Evolutionary conservation across 2,888 invertebrate species (phyloP), one percentile per base, ranked within the genome.

Genomic region (Zaprionus obscuricornis): DNA sequence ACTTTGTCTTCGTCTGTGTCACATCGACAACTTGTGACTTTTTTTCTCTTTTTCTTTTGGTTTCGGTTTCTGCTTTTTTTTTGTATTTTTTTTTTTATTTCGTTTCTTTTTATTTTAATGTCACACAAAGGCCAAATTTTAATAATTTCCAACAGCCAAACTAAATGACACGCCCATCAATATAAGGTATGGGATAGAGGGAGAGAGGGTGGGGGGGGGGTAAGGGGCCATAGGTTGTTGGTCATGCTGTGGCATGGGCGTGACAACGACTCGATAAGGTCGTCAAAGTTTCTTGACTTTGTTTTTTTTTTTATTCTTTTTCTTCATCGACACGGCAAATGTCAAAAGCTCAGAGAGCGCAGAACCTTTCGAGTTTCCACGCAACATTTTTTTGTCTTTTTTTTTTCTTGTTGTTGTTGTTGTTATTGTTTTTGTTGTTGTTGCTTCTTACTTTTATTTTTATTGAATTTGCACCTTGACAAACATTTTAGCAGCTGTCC

Each of bases 401-500:
- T 11, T 14, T 24, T 5, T 5, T 43, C 24, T 34, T 27, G 39
- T 45, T 13, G 49, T 52, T 55, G 49, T 43, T 50, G 47, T 51
- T 64, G 81, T 77, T 84, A 77, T 84, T 85, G 78, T 85, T 79
- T 82, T 79, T 85, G 79, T 27, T n/a, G 16, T 2, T 29, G 14
- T 36, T 45, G 17, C 55, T 52, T 55, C 50, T 43, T 50, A 50
- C 54, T 64, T 76, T 77, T 84, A 77, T 84, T 85, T 82, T 85
- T 79, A 85, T 79, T 85, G 79, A 79, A 79, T 79, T 79, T 79
- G 78, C 79, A 79, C 85, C 82, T 79, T 74, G 79, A 65, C 64
- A 81, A 84, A 69, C 77, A 79, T 84, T 79, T 79, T 71, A 71
- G 72, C 68, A 71, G 68, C 75, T 69, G 66, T 51, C 64, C 29